Percentiles rank a stretch among this genome's conserved stretches.
phyloP scores from a whole-genome alignment of 2,888 invertebrate genomes.

The Odontocerum albicorne region DNA sequence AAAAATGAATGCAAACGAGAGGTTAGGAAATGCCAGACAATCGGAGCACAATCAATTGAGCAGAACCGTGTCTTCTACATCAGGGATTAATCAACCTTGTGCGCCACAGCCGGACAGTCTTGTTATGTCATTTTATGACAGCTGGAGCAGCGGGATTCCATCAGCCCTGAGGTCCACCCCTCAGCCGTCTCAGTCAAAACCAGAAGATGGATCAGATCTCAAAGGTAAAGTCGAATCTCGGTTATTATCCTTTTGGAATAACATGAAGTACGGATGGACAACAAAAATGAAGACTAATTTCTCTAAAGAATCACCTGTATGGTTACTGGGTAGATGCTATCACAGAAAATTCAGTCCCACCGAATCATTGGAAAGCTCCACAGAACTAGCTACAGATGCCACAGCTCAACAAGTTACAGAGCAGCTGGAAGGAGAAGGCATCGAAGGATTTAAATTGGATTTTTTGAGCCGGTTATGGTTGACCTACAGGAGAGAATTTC shows the following conservation, averaged over 20 bases:
- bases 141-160: slow-evolving; percentile 22
- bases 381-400: slow-evolving; percentile 63
- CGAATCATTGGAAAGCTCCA: slow-evolving; percentile 59
- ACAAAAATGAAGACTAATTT: slow-evolving; percentile 75
- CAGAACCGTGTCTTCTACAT: slow-evolving; percentile 21
- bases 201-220: slow-evolving; percentile 55
- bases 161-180: slow-evolving; percentile 10
- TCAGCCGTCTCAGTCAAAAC: slow-evolving; percentile 23
- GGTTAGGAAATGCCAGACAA: slow-evolving; percentile 25
- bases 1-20: slow-evolving; percentile 23
- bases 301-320: slow-evolving; percentile 86
- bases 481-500: slow-evolving; percentile 86
- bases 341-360: slow-evolving; percentile 69
- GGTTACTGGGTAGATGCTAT: slow-evolving; percentile 82
- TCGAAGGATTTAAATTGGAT: slow-evolving; percentile 82
- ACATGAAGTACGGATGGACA: slow-evolving; percentile 86
- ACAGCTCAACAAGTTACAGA: slow-evolving; percentile 61
- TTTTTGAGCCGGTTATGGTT: slow-evolving; percentile 85
- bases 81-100: slow-evolving; percentile 10
- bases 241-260: slow-evolving; percentile 87
- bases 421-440: slow-evolving; percentile 63
- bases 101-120: slow-evolving; percentile 10
- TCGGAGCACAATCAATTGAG: slow-evolving; percentile 22
- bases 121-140: slow-evolving; percentile 22
- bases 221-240: slow-evolving; percentile 81